Evolutionary conservation across 2,888 invertebrate genomes (phyloP), one percentile per base, ranked within the genome.

Genomic region (Leptinotarsa haldemani): DNA sequence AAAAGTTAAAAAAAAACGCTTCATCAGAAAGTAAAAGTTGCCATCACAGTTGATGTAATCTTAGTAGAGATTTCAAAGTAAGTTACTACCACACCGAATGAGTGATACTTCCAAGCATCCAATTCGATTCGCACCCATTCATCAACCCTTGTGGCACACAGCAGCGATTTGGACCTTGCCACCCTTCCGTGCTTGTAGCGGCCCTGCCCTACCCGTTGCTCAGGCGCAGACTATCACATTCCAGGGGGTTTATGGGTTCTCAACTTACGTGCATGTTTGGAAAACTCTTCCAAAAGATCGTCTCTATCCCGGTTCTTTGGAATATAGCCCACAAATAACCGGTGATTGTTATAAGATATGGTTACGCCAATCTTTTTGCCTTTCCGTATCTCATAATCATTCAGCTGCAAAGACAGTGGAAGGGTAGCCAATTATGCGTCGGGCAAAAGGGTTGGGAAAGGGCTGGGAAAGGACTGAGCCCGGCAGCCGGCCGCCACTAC

Each of bases 281-380:
- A 93, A 94, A 98, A 97, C 93, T 98, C 97, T 94, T 97, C 97
- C 93, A 95, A 94, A 92, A 98, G 96, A 94, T 97, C 97, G 91
- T 97, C 97, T 93, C 95, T 96, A 94, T 97, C 96, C 94, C 97
- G 97, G 94, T 96, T 97, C 95, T 98, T 98, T 93, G 98, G 97
- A 94, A 98, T 97, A 96, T 98, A 98, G 91, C 97, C 98, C 93
- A 98, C 97, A 96, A 97, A 98, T 93, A 98, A 95, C 93, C 97
- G 96, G 92, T 97, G 96, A 95, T 98, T 98, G 94, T 98, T 97
- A 94, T 97, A 96, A 92, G 97, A 98, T 93, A 97, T 94, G 92
- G 97, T 97, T 91, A 97, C 97, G 93, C 97, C 97, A 94, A 98
- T 95, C 94, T 95, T 96, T 95, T 97, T 97, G 92, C 97, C 97